These are phyloP conservation scores for Tubiluchus corallicola DNA, from an alignment of 2,888 invertebrate species.

Conservation along the genomic window DNA sequence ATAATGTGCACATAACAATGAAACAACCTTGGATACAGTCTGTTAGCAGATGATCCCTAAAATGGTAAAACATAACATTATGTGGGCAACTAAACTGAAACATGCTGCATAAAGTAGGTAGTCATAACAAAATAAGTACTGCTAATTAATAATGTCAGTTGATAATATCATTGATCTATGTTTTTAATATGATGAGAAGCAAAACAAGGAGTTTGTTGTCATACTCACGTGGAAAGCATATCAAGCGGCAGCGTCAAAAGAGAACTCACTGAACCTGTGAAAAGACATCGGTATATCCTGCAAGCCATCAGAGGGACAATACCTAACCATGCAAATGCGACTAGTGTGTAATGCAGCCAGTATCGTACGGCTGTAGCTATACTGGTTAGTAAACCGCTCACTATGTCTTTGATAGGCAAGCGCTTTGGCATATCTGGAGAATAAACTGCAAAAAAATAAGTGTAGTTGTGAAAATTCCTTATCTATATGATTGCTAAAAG, in stretches of 20 bases:
- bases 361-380: constrained; percentile 79
- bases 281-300: constrained; percentile 78
- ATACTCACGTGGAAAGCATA: constrained; percentile 54
- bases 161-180: too few species aligned
- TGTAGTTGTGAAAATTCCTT: too few species aligned
- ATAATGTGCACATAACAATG: constrained; percentile 75
- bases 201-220: neutral
- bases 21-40: constrained; percentile 93
- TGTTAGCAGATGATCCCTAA: constrained; percentile 60
- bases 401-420: constrained; percentile 74
- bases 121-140: neutral
- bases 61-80: constrained; percentile 9
- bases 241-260: constrained; percentile 66
- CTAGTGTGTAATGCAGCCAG: constrained; percentile 92
- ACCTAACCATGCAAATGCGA: constrained; percentile 91
- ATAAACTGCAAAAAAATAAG: constrained; percentile 42
- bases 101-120: neutral
- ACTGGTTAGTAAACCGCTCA: constrained; percentile 70
- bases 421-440: constrained; percentile 99
- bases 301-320: constrained; percentile 90
- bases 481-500: too few species aligned
- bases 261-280: constrained; percentile 66
- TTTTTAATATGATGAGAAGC: too few species aligned
- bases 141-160: too few species aligned
- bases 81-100: neutral